phyloP scores from a whole-genome alignment of 2,797 vertebrate genomes.

The Clarias fuscus region DNA sequence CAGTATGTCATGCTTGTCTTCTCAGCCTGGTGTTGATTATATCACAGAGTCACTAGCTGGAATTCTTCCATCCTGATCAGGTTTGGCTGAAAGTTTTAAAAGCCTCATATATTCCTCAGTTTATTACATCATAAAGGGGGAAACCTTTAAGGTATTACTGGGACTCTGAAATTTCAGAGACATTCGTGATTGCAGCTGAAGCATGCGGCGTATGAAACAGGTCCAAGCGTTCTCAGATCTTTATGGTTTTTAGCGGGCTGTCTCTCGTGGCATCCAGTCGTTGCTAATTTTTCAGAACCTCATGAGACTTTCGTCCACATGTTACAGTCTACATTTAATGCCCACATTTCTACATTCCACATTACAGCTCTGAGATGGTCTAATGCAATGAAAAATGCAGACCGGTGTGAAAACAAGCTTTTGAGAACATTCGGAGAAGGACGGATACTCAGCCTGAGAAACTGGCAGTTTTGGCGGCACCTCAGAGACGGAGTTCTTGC shows the following conservation, averaged over 20 bases:
- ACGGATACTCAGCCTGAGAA: conserved; percentile 44
- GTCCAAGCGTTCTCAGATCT: conserved; percentile 24
- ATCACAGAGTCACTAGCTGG: conserved; percentile 41
- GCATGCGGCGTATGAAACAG: conserved; percentile 13
- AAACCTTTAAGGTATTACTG: conserved; percentile 50
- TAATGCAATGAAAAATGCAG: conserved; percentile 72
- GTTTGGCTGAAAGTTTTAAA: conserved; percentile 45
- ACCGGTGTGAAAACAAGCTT: conserved; percentile 67
- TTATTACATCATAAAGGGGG: conserved; percentile 57
- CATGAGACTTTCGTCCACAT: conserved; percentile 10
- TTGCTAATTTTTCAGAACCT: conserved; percentile 11
- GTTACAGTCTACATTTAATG: conserved; percentile 52
- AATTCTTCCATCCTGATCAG: conserved; percentile 54
- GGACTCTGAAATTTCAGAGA: conserved; percentile 36
- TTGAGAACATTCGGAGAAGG: conserved; percentile 44
- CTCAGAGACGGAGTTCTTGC: conserved; percentile 65
- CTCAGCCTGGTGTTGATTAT: conserved; percentile 19
- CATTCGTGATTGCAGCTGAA: conserved; percentile 44
- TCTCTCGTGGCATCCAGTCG: conserved; percentile 34
- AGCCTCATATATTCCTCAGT: conserved; percentile 55
- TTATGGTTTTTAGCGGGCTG: background rate
- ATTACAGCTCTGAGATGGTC: conserved; percentile 66
- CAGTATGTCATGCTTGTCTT: background rate
- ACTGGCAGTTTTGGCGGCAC: conserved; percentile 71
- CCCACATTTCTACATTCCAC: conserved; percentile 67